Percentiles rank a stretch among this genome's conserved stretches.
Evolutionary conservation across 2,113 vertebrate species (phyloP).

Genomic region (Rissa tridactyla): DNA sequence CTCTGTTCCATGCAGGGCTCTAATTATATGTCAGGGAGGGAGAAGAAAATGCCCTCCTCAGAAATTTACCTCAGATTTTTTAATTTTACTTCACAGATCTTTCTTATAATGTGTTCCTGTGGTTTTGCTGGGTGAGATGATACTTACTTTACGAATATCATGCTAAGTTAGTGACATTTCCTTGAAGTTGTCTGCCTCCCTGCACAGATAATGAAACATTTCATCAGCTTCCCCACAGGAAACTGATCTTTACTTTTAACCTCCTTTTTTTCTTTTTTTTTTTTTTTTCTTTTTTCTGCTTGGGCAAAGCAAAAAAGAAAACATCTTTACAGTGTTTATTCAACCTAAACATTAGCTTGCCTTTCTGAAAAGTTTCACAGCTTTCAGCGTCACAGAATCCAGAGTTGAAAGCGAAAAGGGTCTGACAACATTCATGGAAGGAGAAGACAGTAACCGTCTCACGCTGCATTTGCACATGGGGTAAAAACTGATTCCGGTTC

Average conservation of each 20-base stretch:
- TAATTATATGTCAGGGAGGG: conserved; percentile 2
- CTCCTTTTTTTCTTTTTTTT: neutral
- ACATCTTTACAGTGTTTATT: conserved; percentile 14
- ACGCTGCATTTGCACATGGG: neutral
- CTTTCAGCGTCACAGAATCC: neutral
- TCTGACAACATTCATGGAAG: neutral
- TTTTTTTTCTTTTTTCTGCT: neutral
- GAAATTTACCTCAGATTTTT: conserved; percentile 35
- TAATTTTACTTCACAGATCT: conserved; percentile 19
- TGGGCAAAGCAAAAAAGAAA: conserved; percentile 42
- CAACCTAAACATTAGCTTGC: neutral
- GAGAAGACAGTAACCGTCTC: neutral
- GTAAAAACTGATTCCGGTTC: neutral
- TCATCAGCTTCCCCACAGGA: conserved; percentile 65
- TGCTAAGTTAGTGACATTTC: conserved; percentile 60
- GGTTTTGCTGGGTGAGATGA: conserved; percentile 7
- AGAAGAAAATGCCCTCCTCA: conserved; percentile 13
- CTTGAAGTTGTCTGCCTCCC: conserved; percentile 42
- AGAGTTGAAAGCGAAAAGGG: neutral
- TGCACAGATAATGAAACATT: conserved; percentile 60
- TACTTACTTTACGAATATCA: conserved; percentile 38
- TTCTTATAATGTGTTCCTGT: conserved; percentile 31
- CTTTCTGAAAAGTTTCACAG: conserved; percentile 10
- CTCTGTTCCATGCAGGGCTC: neutral
- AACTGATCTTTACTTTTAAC: conserved; percentile 61